phyloP scores from a whole-genome alignment of 2,888 invertebrate species.

The Scaptomyza caliginosa region DNA sequence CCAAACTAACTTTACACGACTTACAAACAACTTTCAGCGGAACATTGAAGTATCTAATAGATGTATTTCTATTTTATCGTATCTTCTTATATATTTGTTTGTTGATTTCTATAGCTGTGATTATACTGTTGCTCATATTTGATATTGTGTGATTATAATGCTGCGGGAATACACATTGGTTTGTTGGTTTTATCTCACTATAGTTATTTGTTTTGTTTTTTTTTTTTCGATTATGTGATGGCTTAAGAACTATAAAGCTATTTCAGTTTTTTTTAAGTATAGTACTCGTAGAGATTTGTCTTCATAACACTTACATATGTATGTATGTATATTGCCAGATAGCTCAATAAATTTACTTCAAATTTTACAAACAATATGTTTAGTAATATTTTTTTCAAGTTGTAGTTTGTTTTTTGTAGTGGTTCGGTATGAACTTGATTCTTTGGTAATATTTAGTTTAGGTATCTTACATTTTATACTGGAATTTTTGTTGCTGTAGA shows the following conservation, averaged over 20 bases:
- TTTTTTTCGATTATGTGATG: conserved; percentile 28
- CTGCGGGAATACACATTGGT: conserved; percentile 9
- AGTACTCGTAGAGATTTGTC: conserved; percentile 75
- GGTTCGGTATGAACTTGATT: conserved; percentile 8
- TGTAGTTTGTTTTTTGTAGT: not conserved
- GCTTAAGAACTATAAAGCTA: conserved; percentile 82
- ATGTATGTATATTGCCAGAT: conserved; percentile 46
- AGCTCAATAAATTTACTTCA: conserved; percentile 36
- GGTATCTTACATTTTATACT: conserved; percentile 8
- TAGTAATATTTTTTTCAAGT: too few relatives aligned
- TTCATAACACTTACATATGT: conserved; percentile 47
- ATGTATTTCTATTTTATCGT: conserved; percentile 18
- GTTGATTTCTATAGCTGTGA: conserved; percentile 17
- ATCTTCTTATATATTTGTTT: conserved; percentile 8
- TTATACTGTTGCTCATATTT: conserved; percentile 35
- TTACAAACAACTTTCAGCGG: conserved; percentile 61
- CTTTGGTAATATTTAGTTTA: conserved; percentile 12
- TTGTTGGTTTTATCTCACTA: conserved; percentile 1
- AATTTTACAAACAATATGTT: conserved; percentile 27
- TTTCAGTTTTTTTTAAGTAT: conserved; percentile 77
- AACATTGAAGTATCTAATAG: conserved; percentile 48
- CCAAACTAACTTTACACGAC: conserved; percentile 36
- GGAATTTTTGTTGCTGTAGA: conserved; percentile 9
- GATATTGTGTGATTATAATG: conserved; percentile 54
- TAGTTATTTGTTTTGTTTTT: not conserved